phyloP scores from a whole-genome alignment of 2,113 vertebrate species.

The Sylvia atricapilla region DNA sequence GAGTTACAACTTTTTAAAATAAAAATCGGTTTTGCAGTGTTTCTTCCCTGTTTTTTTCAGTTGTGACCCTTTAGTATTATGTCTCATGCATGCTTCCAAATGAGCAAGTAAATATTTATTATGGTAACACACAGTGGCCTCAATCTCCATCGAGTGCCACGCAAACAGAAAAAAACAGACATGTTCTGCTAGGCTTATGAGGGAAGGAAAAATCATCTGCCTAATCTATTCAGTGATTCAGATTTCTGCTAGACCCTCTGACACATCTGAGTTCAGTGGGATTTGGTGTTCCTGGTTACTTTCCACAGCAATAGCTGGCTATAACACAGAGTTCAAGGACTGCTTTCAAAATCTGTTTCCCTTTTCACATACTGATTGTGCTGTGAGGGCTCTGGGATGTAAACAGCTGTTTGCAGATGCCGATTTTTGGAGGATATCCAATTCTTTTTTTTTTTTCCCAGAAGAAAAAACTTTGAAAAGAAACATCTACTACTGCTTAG shows the following conservation, averaged over 20 bases:
- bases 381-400: neutral
- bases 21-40: neutral
- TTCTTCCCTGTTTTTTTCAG: neutral
- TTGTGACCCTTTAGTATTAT: neutral
- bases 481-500: neutral
- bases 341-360: neutral
- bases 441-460: neutral
- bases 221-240: neutral
- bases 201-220: neutral
- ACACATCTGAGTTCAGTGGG: neutral
- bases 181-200: neutral
- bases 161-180: neutral
- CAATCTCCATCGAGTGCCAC: neutral
- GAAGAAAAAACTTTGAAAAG: neutral
- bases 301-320: neutral
- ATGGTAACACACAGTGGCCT: neutral
- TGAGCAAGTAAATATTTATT: neutral
- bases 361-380: neutral
- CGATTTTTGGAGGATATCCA: neutral
- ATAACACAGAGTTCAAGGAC: neutral
- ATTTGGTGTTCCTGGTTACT: neutral
- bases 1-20: neutral
- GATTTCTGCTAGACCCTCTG: neutral
- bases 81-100: neutral
- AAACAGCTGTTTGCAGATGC: slow-evolving; percentile 19